A percentile compares a stretch with the other conserved stretches of the same genome.
phyloP scores from a whole-genome alignment of 2,888 invertebrate genomes.

The Helleia helle region DNA sequence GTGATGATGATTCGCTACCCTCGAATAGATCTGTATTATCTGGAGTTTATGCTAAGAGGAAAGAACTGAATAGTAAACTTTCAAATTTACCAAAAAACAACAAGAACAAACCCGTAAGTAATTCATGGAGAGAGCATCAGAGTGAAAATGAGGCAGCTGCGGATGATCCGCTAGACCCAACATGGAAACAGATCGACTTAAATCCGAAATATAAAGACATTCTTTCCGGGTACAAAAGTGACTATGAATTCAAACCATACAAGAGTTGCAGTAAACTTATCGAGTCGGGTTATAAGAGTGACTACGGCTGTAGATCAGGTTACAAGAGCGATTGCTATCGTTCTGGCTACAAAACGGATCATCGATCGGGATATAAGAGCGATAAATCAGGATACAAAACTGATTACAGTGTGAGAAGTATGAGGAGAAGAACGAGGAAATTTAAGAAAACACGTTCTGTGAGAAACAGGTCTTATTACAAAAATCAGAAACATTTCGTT shows the following conservation, averaged over 20 bases:
- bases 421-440: conserved; percentile 63
- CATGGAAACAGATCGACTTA: conserved; percentile 77
- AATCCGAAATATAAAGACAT: conserved; percentile 77
- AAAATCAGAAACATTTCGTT: conserved; percentile 71
- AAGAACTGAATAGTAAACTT: conserved; percentile 62
- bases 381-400: conserved; percentile 76
- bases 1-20: conserved; percentile 49
- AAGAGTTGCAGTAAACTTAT: conserved; percentile 68
- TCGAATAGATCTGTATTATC: conserved; percentile 58
- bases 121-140: conserved; percentile 61
- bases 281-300: conserved; percentile 76
- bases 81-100: conserved; percentile 49
- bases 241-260: conserved; percentile 68
- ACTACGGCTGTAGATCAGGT: conserved; percentile 71
- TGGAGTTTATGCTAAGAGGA: conserved; percentile 66
- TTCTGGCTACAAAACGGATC: conserved; percentile 77
- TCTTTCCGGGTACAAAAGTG: conserved; percentile 76
- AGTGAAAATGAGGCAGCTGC: conserved; percentile 68
- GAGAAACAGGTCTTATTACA: conserved; percentile 64
- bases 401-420: conserved; percentile 68
- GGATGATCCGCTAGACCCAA: conserved; percentile 75
- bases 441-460: conserved; percentile 67
- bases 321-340: conserved; percentile 65
- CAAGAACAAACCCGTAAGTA: conserved; percentile 51
- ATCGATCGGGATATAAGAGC: conserved; percentile 75